Conservation (phyloP, 2,888 invertebrate genomes). For the Hirtodrosophila alboralis region DNA sequence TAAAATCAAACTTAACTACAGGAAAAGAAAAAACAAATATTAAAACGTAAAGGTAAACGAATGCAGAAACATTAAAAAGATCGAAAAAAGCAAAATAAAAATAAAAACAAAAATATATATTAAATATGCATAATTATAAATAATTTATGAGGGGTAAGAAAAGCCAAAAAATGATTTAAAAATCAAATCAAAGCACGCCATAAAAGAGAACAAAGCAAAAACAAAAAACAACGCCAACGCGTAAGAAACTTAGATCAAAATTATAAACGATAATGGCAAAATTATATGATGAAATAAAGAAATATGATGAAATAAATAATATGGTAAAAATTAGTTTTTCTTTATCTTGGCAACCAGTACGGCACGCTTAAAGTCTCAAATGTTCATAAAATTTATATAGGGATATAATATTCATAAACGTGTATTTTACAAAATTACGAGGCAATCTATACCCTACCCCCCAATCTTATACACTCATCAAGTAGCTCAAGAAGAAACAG, state of each 20-base stretch:
- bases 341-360: no score
- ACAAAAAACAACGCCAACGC: slow-evolving; percentile 47
- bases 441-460: no score
- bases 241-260: slow-evolving; percentile 74
- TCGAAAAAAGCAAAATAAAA: slow-evolving; percentile 24
- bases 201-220: slow-evolving; percentile 18
- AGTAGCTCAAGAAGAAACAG: no score
- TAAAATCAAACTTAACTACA: slow-evolving; percentile 79
- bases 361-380: no score
- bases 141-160: slow-evolving; percentile 61
- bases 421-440: no score
- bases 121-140: slow-evolving; percentile 64
- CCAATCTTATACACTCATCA: no score
- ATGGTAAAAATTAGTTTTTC: slow-evolving; percentile 3
- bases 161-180: slow-evolving; percentile 50
- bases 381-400: no score
- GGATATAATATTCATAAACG: no score
- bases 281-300: slow-evolving; percentile 76
- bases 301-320: slow-evolving; percentile 47
- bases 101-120: slow-evolving; percentile 29
- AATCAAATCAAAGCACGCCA: slow-evolving; percentile 68
- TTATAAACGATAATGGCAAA: slow-evolving; percentile 68
- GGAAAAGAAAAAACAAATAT: slow-evolving; percentile 57
- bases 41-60: slow-evolving; percentile 27
- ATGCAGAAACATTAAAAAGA: slow-evolving; percentile 13